Evolutionary conservation across 2,113 vertebrate species (phyloP).

Genomic region (Antigone vipio): DNA sequence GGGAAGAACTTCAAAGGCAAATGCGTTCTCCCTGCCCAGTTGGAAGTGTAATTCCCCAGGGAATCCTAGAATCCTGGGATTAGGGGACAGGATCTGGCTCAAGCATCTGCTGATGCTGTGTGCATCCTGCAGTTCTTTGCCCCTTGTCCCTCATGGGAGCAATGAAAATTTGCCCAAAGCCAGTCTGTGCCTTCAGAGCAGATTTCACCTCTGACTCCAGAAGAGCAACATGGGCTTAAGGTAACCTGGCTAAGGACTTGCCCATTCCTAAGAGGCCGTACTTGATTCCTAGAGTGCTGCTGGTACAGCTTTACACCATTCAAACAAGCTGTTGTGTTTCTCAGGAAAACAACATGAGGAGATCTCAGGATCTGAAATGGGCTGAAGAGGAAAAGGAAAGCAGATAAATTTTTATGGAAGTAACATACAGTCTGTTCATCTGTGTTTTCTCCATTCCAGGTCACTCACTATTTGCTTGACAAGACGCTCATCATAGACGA

Average conservation of each 20-base stretch:
- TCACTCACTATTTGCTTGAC: conserved; percentile 95
- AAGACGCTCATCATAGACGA: conserved; percentile 95
- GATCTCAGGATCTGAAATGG: background rate
- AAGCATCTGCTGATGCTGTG: background rate
- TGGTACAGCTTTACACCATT: background rate
- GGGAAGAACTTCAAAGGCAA: background rate
- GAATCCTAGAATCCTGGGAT: background rate
- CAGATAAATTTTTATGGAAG: background rate
- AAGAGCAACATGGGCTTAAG: background rate
- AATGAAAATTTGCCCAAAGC: background rate
- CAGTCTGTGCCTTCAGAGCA: background rate
- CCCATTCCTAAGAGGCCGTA: background rate
- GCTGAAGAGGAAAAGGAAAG: background rate
- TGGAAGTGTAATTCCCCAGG: background rate
- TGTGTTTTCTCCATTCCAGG: conserved; percentile 71
- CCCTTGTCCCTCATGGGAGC: rapidly evolving
- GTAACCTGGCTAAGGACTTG: background rate
- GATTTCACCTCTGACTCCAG: background rate
- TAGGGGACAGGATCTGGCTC: background rate
- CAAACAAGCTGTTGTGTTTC: background rate
- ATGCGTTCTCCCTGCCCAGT: background rate
- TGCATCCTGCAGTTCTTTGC: background rate
- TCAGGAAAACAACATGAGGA: rapidly evolving
- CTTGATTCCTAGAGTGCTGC: background rate
- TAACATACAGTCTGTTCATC: background rate